Percentiles rank a stretch among this genome's conserved stretches.
Evolutionary conservation across 2,888 invertebrate genomes (phyloP).

Genomic region (Campoplex nolae): DNA sequence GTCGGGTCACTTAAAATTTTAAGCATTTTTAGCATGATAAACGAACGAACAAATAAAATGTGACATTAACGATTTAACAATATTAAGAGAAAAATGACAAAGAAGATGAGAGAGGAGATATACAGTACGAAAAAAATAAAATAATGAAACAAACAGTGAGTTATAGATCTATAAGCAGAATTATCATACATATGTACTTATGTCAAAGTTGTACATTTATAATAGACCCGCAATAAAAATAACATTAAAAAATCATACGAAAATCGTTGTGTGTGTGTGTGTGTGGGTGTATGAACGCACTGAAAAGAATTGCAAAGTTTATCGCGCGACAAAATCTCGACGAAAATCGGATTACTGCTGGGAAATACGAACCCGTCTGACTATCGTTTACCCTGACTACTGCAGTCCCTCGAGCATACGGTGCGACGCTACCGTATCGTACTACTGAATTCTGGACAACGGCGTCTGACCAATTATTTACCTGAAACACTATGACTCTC

Average conservation of each 20-base stretch:
- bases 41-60: slow-evolving; percentile 44
- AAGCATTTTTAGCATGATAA: slow-evolving; percentile 8
- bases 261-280: neutral
- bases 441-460: neutral
- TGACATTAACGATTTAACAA: slow-evolving; percentile 56
- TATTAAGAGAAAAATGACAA: slow-evolving; percentile 43
- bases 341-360: neutral
- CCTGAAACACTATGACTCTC: slow-evolving; percentile 1
- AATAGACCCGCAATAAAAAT: slow-evolving; percentile 81
- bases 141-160: slow-evolving; percentile 48
- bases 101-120: slow-evolving; percentile 18
- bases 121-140: slow-evolving; percentile 29
- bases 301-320: neutral
- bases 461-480: slow-evolving; percentile 21
- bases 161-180: slow-evolving; percentile 79
- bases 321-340: neutral
- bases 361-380: slow-evolving; percentile 18
- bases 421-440: neutral
- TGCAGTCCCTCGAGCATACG: slow-evolving; percentile 19
- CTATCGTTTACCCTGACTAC: slow-evolving; percentile 37
- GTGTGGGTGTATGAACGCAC: neutral
- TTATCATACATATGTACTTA: slow-evolving; percentile 76
- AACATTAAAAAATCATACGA: slow-evolving; percentile 39
- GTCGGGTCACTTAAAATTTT: neutral
- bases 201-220: slow-evolving; percentile 83